These are phyloP conservation scores for Lontra canadensis DNA, from an alignment of 2,113 vertebrate genomes.

Conservation along the genomic window DNA sequence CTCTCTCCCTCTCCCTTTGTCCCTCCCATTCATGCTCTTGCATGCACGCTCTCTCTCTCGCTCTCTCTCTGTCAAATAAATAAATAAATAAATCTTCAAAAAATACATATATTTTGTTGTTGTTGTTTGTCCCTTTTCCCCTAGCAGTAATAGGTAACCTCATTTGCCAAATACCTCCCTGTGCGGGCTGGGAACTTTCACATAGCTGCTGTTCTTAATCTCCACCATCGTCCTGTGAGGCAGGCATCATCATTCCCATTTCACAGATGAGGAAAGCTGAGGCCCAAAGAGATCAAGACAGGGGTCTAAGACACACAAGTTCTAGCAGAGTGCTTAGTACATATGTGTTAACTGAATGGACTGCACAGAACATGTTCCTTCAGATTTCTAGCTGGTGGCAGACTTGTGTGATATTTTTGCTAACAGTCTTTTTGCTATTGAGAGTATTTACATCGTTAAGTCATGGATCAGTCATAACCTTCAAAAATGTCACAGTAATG, in stretches of 20 bases:
- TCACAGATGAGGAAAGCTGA: conserved; percentile 15
- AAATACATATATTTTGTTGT: too few species aligned
- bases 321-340: neutral
- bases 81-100: neutral
- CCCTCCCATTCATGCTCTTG: neutral
- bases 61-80: neutral
- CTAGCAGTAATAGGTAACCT: neutral
- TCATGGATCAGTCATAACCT: conserved; percentile 29
- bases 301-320: neutral
- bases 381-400: neutral
- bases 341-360: neutral
- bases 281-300: neutral
- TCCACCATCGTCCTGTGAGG: neutral
- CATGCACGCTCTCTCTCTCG: too few species aligned
- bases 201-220: neutral
- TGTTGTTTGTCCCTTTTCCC: neutral
- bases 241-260: neutral
- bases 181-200: neutral
- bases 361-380: neutral
- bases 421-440: neutral
- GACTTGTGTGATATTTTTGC: neutral
- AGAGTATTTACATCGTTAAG: neutral
- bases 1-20: neutral
- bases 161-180: neutral
- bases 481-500: conserved; percentile 40